Evolutionary conservation across 2,888 invertebrate genomes (phyloP).

Genomic region (Coenonympha glycerion): DNA sequence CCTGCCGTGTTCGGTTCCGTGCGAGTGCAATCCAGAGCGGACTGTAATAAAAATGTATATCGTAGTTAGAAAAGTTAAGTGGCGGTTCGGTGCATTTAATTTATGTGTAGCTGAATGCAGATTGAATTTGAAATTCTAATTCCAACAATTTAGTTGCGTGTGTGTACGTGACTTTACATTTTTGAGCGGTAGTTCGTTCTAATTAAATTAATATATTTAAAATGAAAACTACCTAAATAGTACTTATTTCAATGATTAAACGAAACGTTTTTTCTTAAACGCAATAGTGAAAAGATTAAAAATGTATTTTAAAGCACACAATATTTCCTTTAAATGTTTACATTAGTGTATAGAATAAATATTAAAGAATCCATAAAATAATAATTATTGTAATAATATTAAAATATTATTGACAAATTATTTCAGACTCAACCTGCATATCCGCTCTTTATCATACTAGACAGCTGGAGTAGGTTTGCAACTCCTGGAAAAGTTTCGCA

Average conservation of each 20-base stretch:
- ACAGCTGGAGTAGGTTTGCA: constrained; percentile 34
- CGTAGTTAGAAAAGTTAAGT: constrained; percentile 70
- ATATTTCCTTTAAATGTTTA: constrained; percentile 12
- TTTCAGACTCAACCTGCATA: constrained; percentile 36
- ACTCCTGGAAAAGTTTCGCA: constrained; percentile 28
- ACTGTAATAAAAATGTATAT: constrained; percentile 64
- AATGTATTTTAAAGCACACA: background rate
- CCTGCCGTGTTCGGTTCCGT: constrained; percentile 26
- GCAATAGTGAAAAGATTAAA: constrained; percentile 6
- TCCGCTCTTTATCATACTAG: constrained; percentile 32
- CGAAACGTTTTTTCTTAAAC: constrained; percentile 9
- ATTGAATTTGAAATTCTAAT: constrained; percentile 43
- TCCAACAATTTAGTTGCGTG: constrained; percentile 17
- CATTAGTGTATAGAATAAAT: background rate
- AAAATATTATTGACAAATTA: constrained; percentile 16
- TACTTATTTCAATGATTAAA: constrained; percentile 1
- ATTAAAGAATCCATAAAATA: background rate
- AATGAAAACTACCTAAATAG: background rate
- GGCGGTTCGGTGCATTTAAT: constrained; percentile 71
- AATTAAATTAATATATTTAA: too few species aligned
- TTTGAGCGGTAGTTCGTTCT: background rate
- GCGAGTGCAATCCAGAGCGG: constrained; percentile 60
- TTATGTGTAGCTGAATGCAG: constrained; percentile 45
- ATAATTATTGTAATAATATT: background rate
- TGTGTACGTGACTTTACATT: constrained; percentile 18